A percentile compares a stretch with the other conserved stretches of the same genome.
These are phyloP conservation scores for Stigmatopora nigra DNA, from an alignment of 2,113 vertebrate genomes.

Conservation along the genomic window DNA sequence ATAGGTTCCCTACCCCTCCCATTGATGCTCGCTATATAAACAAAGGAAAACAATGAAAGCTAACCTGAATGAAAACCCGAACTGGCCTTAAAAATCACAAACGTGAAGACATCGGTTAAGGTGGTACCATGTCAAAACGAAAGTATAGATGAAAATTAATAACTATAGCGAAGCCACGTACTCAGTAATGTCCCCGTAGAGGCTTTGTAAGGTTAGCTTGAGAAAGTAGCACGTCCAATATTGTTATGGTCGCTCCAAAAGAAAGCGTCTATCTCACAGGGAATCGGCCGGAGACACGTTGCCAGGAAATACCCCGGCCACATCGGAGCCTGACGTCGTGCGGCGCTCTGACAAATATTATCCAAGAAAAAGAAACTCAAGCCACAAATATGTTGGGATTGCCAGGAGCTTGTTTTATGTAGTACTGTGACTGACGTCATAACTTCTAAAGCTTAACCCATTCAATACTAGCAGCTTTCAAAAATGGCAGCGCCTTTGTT, in stretches of 20 bases:
- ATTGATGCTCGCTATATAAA: background rate
- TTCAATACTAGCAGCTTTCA: too few species aligned
- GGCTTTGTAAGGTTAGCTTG: background rate
- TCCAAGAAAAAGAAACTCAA: background rate
- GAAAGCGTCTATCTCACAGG: background rate
- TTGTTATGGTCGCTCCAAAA: background rate
- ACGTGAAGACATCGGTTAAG: background rate
- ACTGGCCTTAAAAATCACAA: background rate
- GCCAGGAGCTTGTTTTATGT: background rate
- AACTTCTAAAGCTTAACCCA: too few species aligned
- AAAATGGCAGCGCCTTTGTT: too few species aligned
- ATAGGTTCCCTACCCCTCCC: too few species aligned
- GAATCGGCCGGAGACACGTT: slow-evolving; percentile 30
- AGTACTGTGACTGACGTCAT: background rate
- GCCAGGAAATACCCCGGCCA: background rate
- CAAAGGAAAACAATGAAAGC: background rate
- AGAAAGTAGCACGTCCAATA: background rate
- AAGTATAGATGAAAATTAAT: background rate
- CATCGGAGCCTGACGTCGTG: slow-evolving; percentile 4
- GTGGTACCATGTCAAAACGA: background rate
- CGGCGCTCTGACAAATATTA: slow-evolving; percentile 45
- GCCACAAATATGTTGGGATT: background rate
- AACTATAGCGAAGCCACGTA: slow-evolving; percentile 6
- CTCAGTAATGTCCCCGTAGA: slow-evolving; percentile 4
- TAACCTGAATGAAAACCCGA: background rate